A percentile compares a stretch with the other conserved stretches of the same genome.
These are phyloP conservation scores for Hippopotamyrus pictus DNA, from an alignment of 2,797 vertebrate species.

Conservation along the genomic window DNA sequence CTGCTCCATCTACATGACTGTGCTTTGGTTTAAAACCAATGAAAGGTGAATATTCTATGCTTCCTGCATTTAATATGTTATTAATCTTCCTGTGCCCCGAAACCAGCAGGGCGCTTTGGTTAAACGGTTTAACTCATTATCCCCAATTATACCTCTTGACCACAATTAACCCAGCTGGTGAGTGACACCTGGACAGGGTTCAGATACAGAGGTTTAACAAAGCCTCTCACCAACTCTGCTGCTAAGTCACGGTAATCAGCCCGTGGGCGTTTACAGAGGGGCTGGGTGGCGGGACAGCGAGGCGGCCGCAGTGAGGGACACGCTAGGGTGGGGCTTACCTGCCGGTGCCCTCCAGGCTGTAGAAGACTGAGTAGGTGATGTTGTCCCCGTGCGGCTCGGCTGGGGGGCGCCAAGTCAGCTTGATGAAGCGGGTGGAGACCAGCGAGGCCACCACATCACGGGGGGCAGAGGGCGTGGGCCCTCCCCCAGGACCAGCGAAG, in stretches of 20 bases:
- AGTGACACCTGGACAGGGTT: not conserved
- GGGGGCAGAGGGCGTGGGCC: constrained; percentile 83
- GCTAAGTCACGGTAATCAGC: not conserved
- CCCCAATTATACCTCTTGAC: not conserved
- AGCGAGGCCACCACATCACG: constrained; percentile 92
- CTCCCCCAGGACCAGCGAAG: constrained; percentile 66
- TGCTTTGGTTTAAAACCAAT: not conserved
- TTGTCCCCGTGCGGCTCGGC: constrained; percentile 88
- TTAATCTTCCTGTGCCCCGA: not conserved
- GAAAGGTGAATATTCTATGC: not conserved
- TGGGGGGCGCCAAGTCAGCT: constrained; percentile 89
- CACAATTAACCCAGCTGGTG: constrained; percentile 2
- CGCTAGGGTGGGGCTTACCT: constrained; percentile 61
- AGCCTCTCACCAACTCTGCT: not conserved
- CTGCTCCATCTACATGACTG: not conserved
- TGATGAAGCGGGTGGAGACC: constrained; percentile 97
- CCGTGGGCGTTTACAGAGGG: not conserved
- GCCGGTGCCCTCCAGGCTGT: constrained; percentile 82
- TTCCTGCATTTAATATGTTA: not conserved
- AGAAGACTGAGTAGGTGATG: constrained; percentile 91
- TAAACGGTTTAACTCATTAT: not conserved
- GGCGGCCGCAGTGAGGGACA: not conserved
- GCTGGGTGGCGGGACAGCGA: not conserved
- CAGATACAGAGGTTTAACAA: not conserved
- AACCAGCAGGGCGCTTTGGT: not conserved